Conservation (phyloP, 2,113 vertebrate species). For the Peromyscus maniculatus region DNA sequence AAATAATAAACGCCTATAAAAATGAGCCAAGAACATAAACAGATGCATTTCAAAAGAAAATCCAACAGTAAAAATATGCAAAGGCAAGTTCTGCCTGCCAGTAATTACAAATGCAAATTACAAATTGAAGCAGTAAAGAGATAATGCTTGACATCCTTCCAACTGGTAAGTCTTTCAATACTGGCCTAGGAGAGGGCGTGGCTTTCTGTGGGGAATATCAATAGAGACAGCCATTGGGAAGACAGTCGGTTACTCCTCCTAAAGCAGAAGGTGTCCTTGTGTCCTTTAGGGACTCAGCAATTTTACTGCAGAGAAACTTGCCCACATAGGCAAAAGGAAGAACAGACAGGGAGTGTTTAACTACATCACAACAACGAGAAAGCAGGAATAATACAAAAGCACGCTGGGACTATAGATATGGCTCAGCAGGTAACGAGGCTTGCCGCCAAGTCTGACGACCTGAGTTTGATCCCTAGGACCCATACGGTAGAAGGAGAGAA, state of each 20-base stretch:
- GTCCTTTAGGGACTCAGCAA: background rate
- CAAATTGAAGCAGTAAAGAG: slow-evolving; percentile 14
- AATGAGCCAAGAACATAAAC: background rate
- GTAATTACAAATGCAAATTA: background rate
- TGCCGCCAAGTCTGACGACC: background rate
- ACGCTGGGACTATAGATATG: too few species aligned
- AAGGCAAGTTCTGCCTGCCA: background rate
- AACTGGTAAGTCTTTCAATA: background rate
- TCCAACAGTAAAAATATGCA: background rate
- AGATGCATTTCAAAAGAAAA: background rate
- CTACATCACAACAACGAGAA: background rate
- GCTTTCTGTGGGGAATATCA: background rate
- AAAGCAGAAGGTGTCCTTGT: background rate
- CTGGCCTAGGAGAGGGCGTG: background rate
- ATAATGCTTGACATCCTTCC: background rate
- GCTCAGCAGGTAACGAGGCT: background rate
- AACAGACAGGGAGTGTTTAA: background rate
- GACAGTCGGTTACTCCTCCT: background rate
- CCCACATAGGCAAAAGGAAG: background rate
- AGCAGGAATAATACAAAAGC: background rate
- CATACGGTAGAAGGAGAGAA: background rate
- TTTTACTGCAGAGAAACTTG: background rate
- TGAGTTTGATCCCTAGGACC: background rate
- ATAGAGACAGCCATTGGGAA: background rate
- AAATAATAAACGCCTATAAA: slow-evolving; percentile 25